Evolutionary conservation across 2,797 vertebrate species (phyloP).

Genomic region (Pteropus rufus): DNA sequence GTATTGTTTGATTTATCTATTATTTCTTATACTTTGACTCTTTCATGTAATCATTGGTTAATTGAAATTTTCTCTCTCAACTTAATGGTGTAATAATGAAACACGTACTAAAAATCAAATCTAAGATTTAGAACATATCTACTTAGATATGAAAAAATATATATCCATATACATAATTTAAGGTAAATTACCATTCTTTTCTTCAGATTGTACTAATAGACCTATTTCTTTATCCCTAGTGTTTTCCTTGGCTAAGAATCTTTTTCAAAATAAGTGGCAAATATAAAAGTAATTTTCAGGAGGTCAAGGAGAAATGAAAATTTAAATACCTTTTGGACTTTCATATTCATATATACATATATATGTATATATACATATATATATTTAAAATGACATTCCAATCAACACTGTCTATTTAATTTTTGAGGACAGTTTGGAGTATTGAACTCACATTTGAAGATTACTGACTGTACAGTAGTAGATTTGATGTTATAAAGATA

Average conservation of each 20-base stretch:
- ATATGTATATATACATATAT: too few species aligned
- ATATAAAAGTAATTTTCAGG: neutral
- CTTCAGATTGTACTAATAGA: neutral
- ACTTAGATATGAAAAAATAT: neutral
- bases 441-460: neutral
- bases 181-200: neutral
- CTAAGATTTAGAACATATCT: neutral
- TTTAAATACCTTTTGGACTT: neutral
- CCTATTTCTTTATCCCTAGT: neutral
- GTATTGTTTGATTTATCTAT: neutral
- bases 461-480: neutral
- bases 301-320: neutral
- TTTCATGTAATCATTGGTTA: neutral
- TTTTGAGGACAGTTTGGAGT: neutral
- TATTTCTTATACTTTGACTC: neutral
- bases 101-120: neutral
- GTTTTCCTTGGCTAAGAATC: neutral
- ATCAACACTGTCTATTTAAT: neutral
- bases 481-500: neutral
- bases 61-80: neutral
- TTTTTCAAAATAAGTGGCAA: neutral
- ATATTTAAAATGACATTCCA: neutral
- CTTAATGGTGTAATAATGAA: neutral
- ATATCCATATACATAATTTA: neutral
- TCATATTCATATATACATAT: neutral